Evolutionary conservation across 2,888 invertebrate species (phyloP).

Genomic region (Troglohyphantes excavatus): DNA sequence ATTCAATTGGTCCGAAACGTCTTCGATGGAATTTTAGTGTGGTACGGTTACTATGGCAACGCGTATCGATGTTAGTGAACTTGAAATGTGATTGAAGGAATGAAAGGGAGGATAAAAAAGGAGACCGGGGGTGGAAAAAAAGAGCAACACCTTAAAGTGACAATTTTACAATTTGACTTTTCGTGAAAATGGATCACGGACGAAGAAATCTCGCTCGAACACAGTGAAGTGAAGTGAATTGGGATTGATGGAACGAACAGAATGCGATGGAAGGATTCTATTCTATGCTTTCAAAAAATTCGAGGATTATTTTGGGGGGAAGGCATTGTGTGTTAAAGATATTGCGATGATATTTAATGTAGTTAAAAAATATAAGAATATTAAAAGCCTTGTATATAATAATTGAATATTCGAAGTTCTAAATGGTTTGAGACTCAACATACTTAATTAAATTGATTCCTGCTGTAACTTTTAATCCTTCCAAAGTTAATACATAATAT

Average conservation of each 20-base stretch:
- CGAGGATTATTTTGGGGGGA: not conserved
- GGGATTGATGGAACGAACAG: constrained; percentile 5
- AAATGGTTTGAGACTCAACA: too few species aligned
- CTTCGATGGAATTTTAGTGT: constrained; percentile 30
- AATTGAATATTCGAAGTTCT: too few species aligned
- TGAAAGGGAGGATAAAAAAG: constrained; percentile 19
- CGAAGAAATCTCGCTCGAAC: not conserved
- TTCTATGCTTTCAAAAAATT: not conserved
- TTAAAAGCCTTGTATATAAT: too few species aligned
- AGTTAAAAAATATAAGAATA: too few species aligned
- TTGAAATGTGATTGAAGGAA: constrained; percentile 74
- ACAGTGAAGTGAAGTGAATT: constrained; percentile 23
- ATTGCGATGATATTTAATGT: not conserved
- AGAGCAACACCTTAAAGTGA: constrained; percentile 68
- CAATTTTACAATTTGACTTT: constrained; percentile 76
- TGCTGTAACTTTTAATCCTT: too few species aligned
- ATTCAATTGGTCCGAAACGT: constrained; percentile 74
- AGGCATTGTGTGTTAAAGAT: not conserved
- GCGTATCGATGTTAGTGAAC: constrained; percentile 64
- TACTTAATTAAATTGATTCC: too few species aligned
- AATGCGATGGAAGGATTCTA: constrained; percentile 15
- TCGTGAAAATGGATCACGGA: constrained; percentile 70
- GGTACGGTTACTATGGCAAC: constrained; percentile 58
- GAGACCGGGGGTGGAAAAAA: not conserved
- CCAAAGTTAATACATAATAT: too few species aligned